Base-by-base conservation (phyloP, 92 coral and sea anemone genomes). In the Ricordea florida region DNA sequence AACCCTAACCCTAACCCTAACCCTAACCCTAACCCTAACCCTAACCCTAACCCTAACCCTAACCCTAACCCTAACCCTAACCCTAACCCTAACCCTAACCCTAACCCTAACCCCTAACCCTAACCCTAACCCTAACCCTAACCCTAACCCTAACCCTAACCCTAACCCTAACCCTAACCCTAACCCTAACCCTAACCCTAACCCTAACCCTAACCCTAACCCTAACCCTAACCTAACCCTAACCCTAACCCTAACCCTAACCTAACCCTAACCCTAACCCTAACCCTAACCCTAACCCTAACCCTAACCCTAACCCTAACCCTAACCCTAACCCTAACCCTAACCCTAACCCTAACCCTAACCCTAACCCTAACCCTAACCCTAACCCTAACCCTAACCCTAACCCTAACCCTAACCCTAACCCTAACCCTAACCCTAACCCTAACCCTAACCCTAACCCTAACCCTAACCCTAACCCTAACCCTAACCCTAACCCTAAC, bases 21-120 rank as follows among this genome's bases (percentile, higher is more conserved):
- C 72, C 72, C 72, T 64, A 64, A 42, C 72, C 72, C 72, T 64
- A 64, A 64, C 72, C 72, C 72, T 64, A 64, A 42, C 66, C 72
- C 72, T 37, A 64, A 42, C 72, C 72, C 72, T 42, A 42, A 64
- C 72, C 72, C 72, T 64, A 64, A 41, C 72, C 17, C 72, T 41
- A 7, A 64, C 50, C 66, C 72, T 41, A 35, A 64, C 50, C 72
- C 72, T 22, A 6, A 64, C 35, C 57, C 72, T 53, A 15, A 64
- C 8, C 72, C 72, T 29, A 6, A 64, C 35, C 72, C 72, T 53
- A 35, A 64, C 8, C 72, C 72, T 53, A 35, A 38, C 8, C 72
- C 72, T 25, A 35, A 64, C 35, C 24, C 66, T 55, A 33, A 62
- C 34, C 72, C 72, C 74, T 66, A 66, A 66, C 74, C 74, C 74